Conservation (phyloP, 2,113 vertebrate genomes). For the Lethenteron reissneri region DNA sequence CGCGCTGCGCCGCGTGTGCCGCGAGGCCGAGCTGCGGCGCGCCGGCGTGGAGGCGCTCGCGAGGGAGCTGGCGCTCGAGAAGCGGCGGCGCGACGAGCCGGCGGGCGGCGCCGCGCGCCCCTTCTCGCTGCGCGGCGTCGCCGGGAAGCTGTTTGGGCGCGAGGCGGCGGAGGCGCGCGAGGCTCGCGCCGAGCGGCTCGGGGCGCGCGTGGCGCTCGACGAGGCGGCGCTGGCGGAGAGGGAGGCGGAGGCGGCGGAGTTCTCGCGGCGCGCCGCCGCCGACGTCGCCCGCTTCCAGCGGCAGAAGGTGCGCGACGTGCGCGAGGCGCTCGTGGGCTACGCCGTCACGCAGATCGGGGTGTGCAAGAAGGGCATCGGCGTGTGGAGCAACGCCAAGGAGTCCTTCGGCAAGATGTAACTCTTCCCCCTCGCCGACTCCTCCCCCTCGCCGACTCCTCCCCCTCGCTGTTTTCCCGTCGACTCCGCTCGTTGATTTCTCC, state of each 20-base stretch:
- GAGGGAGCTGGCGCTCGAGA: conserved; percentile 59
- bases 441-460: too few species aligned
- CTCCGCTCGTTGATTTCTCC: too few species aligned
- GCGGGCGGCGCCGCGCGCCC: conserved; percentile 70
- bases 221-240: conserved; percentile 55
- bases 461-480: too few species aligned
- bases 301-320: conserved; percentile 71
- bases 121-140: conserved; percentile 84
- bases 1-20: conserved; percentile 39
- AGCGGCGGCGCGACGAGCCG: conserved; percentile 72
- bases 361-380: conserved; percentile 96
- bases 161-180: conserved; percentile 78
- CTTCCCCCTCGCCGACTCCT: too few species aligned
- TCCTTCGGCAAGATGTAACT: conserved; percentile 84
- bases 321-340: conserved; percentile 77
- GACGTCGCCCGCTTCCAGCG: conserved; percentile 81
- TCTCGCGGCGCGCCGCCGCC: too few species aligned
- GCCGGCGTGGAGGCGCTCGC: conserved; percentile 38
- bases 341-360: conserved; percentile 94
- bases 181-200: conserved; percentile 51
- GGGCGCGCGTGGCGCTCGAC: conserved; percentile 63
- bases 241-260: conserved; percentile 25
- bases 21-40: neutral
- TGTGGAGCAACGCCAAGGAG: conserved; percentile 86
- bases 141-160: conserved; percentile 80